Evolutionary conservation across 1,140 invertebrate genomes (phyloP), one percentile per base, ranked within the genome.

Genomic region (Pissodes strobi): DNA sequence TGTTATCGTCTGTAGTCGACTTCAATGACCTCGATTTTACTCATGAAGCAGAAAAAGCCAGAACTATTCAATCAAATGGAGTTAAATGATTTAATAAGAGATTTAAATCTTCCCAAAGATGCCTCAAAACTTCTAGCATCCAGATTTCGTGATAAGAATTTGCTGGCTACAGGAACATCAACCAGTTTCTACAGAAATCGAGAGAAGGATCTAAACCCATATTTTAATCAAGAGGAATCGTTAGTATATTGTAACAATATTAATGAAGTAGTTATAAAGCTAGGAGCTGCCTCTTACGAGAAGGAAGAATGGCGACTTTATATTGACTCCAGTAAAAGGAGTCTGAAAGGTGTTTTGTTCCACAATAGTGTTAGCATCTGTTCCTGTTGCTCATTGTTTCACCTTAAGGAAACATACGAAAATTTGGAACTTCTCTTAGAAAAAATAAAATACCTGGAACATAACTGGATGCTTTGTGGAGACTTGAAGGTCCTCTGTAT

Each of bases 341-440:
- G n/a, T n/a, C n/a, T n/a, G n/a, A n/a, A n/a, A n/a, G n/a, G n/a
- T n/a, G n/a, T n/a, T n/a, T n/a, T n/a, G n/a, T n/a, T n/a, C n/a
- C n/a, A n/a, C n/a, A n/a, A n/a, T n/a, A n/a, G n/a, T n/a, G 22
- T 65, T 53, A 49, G 57, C 70, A 22, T 63, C 66, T 27, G 30
- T 71, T 49, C 69, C 71, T 12, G 41, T 72, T 6, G 67, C 51
- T 2, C 64, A 76, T 67, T 67, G 57, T 1, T 55, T 1, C 49
- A 67, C 25, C 37, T 72, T 21, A 71, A 72, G 60, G 68, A 74
- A 67, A 23, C 19, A 37, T 74, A 72, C 57, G n/a, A n/a, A n/a
- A n/a, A n/a, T n/a, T n/a, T n/a, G n/a, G n/a, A n/a, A n/a, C n/a
- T n/a, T n/a, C n/a, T n/a, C n/a, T n/a, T n/a, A n/a, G n/a, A n/a